A percentile compares a stretch with the other conserved stretches of the same genome.
phyloP scores from a whole-genome alignment of 2,888 invertebrate genomes.

The Rhodophaea formosa region DNA sequence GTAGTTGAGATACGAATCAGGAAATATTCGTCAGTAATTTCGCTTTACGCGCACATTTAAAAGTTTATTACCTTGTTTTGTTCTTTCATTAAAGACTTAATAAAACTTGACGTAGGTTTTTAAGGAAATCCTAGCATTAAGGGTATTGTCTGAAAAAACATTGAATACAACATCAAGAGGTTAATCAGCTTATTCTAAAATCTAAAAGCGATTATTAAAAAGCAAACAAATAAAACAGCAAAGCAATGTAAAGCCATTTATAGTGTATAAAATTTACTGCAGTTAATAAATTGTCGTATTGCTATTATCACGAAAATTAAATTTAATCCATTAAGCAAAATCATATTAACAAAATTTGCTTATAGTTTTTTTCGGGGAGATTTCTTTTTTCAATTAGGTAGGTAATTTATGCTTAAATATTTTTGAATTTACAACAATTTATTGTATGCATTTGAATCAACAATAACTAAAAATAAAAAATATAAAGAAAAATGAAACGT shows the following conservation, averaged over 20 bases:
- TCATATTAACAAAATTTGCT: too few relatives aligned
- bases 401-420: too few relatives aligned
- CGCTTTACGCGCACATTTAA: constrained; percentile 50
- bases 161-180: constrained; percentile 4
- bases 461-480: constrained; percentile 68
- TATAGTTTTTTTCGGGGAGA: too few relatives aligned
- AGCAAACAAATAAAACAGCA: constrained; percentile 41
- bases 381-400: too few relatives aligned
- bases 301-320: too few relatives aligned
- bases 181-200: constrained; percentile 5
- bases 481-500: constrained; percentile 85
- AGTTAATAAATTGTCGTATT: constrained; percentile 31
- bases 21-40: constrained; percentile 51
- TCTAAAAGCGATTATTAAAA: constrained; percentile 32
- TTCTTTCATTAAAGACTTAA: constrained; percentile 44
- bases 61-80: constrained; percentile 51
- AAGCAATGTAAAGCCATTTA: constrained; percentile 37
- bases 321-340: too few relatives aligned
- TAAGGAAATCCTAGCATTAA: background rate
- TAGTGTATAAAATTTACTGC: constrained; percentile 17
- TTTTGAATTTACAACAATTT: constrained; percentile 11
- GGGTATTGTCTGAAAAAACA: background rate
- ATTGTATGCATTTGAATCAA: constrained; percentile 38
- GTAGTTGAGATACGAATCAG: constrained; percentile 58
- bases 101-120: constrained; percentile 25